Conservation (phyloP, 2,797 vertebrate genomes). For the Phalloptychus januarius region DNA sequence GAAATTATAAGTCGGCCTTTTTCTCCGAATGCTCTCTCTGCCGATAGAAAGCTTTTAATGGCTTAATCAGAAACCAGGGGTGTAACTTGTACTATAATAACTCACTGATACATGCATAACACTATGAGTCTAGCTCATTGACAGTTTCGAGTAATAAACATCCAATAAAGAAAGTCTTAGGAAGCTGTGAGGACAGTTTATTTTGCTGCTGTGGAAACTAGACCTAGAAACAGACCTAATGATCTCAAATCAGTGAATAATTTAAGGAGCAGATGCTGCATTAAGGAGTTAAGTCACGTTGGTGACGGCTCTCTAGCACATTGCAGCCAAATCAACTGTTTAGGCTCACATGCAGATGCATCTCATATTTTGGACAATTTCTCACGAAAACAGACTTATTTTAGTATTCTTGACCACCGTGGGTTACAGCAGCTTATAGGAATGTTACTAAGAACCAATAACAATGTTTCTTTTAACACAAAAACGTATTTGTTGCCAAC, state of each 20-base stretch:
- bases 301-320: slow-evolving; percentile 33
- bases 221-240: slow-evolving; percentile 55
- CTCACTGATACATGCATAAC: slow-evolving; percentile 1
- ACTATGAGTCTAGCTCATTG: slow-evolving; percentile 4
- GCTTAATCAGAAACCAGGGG: neutral
- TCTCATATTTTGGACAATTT: neutral
- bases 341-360: slow-evolving; percentile 32
- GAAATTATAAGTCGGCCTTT: neutral
- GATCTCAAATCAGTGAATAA: slow-evolving; percentile 64
- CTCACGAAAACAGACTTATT: neutral
- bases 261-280: slow-evolving; percentile 62
- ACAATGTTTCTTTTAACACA: neutral
- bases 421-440: neutral
- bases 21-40: neutral
- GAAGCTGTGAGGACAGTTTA: slow-evolving; percentile 39
- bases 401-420: neutral
- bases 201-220: slow-evolving; percentile 41
- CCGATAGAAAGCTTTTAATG: neutral
- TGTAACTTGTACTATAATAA: slow-evolving; percentile 6
- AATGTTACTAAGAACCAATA: neutral
- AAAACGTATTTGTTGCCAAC: neutral
- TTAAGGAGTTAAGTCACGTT: slow-evolving; percentile 43
- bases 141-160: slow-evolving; percentile 13
- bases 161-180: slow-evolving; percentile 25
- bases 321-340: slow-evolving; percentile 30